phyloP scores from a whole-genome alignment of 1,140 invertebrate species.

The Yoshiicerus persimilis region DNA sequence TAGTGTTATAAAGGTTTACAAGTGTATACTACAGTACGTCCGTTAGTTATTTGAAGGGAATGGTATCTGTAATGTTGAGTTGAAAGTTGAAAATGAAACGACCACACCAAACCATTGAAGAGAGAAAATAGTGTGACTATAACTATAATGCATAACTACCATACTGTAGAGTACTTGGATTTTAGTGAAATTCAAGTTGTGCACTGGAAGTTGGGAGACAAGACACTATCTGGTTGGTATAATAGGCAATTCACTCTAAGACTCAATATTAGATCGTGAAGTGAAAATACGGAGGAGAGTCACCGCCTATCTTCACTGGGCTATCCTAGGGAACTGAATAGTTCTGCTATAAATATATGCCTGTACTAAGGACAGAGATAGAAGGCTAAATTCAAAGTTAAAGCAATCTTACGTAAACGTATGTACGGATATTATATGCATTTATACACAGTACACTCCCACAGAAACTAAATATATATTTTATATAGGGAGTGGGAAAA shows the following conservation, averaged over 20 bases:
- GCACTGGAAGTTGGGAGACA: background rate
- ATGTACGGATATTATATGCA: background rate
- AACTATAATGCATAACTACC: background rate
- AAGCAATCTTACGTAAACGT: background rate
- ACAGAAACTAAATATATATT: background rate
- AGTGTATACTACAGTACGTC: background rate
- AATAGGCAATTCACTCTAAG: background rate
- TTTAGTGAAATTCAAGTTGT: background rate
- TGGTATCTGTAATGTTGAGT: background rate
- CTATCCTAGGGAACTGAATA: background rate
- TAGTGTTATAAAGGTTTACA: background rate
- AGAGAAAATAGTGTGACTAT: conserved; percentile 5
- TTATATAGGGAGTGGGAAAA: background rate
- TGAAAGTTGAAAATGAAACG: conserved; percentile 12
- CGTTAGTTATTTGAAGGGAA: background rate
- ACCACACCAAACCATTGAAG: background rate
- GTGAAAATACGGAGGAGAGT: background rate
- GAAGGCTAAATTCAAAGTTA: background rate
- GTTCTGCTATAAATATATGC: background rate
- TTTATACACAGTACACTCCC: background rate
- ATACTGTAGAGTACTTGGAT: background rate
- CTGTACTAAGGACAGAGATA: background rate
- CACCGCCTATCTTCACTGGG: background rate
- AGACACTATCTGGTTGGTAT: background rate
- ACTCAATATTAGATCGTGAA: background rate